These are phyloP conservation scores for Andrena hattorfiana DNA, from an alignment of 2,888 invertebrate species.

Conservation along the genomic window DNA sequence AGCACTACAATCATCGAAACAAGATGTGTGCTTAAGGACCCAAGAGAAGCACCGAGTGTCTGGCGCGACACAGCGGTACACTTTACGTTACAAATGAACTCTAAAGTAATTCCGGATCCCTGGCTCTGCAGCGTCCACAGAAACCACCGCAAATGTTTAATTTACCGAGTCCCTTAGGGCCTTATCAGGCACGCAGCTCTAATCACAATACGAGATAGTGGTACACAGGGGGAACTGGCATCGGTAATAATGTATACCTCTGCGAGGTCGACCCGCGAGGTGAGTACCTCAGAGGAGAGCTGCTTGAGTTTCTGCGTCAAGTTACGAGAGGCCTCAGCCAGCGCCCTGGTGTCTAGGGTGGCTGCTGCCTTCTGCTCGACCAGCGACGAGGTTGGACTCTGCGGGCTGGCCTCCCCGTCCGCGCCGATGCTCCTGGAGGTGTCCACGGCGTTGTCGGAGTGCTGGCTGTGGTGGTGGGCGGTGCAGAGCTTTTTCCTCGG, in stretches of 20 bases:
- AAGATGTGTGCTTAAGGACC: constrained; percentile 5
- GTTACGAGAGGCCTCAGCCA: constrained; percentile 96
- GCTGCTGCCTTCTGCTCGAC: constrained; percentile 83
- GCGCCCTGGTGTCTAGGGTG: constrained; percentile 89
- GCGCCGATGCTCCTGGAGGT: constrained; percentile 52
- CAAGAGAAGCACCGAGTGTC: constrained; percentile 14
- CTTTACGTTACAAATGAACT: not conserved
- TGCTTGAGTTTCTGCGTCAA: constrained; percentile 96
- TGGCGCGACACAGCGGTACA: not conserved
- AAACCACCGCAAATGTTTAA: too few species aligned
- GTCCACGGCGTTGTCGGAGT: constrained; percentile 67
- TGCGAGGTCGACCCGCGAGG: constrained; percentile 85
- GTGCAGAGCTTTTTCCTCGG: constrained; percentile 80
- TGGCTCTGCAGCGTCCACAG: too few species aligned
- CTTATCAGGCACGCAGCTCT: constrained; percentile 28
- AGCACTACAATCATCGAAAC: not conserved
- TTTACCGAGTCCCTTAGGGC: constrained; percentile 34
- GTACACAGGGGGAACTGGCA: constrained; percentile 74
- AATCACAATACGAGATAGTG: constrained; percentile 43
- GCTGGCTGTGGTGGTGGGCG: constrained; percentile 76
- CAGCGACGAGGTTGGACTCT: constrained; percentile 81
- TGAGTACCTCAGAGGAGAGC: constrained; percentile 95
- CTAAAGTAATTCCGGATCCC: too few species aligned
- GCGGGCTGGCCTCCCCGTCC: constrained; percentile 59
- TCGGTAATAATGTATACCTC: constrained; percentile 82